A percentile compares a stretch with the other conserved stretches of the same genome.
Conservation (phyloP, 2,888 invertebrate species). For the Apodemia zela region DNA sequence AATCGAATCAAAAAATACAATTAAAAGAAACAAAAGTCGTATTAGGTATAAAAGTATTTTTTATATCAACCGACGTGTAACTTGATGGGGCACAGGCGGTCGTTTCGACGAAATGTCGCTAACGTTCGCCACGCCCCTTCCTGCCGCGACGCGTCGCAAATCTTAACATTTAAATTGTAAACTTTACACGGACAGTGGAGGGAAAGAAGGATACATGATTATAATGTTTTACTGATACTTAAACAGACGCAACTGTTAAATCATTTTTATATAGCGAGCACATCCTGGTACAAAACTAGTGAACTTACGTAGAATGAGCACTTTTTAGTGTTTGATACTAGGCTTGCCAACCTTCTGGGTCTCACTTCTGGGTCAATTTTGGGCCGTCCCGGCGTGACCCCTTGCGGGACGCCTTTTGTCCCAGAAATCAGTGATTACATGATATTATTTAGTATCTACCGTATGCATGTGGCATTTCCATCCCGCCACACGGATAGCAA, state of each 20-base stretch:
- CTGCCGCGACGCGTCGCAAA: conserved; percentile 40
- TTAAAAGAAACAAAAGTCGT: too few species aligned
- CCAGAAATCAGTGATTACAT: too few species aligned
- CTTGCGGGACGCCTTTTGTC: too few species aligned
- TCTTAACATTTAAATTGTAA: conserved; percentile 13
- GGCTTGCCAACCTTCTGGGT: too few species aligned
- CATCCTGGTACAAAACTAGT: background rate
- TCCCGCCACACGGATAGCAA: too few species aligned
- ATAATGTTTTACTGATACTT: conserved; percentile 23
- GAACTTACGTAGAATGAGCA: too few species aligned
- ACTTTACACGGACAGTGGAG: conserved; percentile 1
- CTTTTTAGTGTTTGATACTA: too few species aligned
- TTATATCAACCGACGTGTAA: conserved; percentile 10
- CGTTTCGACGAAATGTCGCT: conserved; percentile 51
- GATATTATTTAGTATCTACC: too few species aligned
- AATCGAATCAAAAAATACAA: too few species aligned
- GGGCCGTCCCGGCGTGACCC: too few species aligned
- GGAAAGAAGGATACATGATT: conserved; percentile 14
- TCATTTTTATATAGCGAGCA: conserved; percentile 1
- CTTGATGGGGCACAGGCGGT: conserved; percentile 19
- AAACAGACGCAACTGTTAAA: background rate
- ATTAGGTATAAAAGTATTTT: background rate
- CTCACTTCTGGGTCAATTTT: too few species aligned
- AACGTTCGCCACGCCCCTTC: conserved; percentile 68
- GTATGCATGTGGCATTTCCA: too few species aligned